These are phyloP conservation scores for Ips nitidus DNA, from an alignment of 1,140 invertebrate species.

Conservation along the genomic window DNA sequence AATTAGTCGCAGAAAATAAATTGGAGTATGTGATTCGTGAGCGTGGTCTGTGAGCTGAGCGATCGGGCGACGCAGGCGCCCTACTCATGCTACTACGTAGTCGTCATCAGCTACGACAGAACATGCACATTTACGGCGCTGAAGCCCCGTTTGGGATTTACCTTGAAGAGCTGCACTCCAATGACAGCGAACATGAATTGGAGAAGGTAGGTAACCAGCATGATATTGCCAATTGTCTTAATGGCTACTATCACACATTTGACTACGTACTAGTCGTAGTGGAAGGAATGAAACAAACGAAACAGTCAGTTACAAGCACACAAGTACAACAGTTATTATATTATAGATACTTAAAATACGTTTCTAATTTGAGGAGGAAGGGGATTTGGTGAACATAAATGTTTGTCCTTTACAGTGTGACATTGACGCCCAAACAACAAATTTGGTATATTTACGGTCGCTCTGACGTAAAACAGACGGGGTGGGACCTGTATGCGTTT, in stretches of 20 bases:
- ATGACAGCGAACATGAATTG: constrained; percentile 99
- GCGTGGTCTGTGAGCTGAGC: constrained; percentile 43
- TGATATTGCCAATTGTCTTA: constrained; percentile 99
- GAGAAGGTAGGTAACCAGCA: constrained; percentile 98
- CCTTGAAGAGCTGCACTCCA: constrained; percentile 99
- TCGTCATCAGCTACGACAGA: constrained; percentile 41
- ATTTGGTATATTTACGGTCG: too few species aligned
- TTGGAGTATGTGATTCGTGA: constrained; percentile 5
- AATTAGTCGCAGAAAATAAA: constrained; percentile 30
- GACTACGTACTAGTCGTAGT: constrained; percentile 85
- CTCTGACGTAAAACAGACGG: too few species aligned
- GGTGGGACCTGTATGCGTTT: too few species aligned
- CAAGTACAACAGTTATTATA: not conserved
- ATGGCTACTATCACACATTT: constrained; percentile 99
- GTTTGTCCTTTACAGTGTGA: too few species aligned
- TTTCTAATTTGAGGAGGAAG: too few species aligned
- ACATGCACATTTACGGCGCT: constrained; percentile 49
- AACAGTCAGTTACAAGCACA: constrained; percentile 39
- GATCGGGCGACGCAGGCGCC: constrained; percentile 28
- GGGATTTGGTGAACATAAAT: too few species aligned
- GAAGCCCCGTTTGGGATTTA: constrained; percentile 57
- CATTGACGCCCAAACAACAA: too few species aligned
- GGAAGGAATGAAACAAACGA: constrained; percentile 48
- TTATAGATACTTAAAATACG: too few species aligned
- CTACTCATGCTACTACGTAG: constrained; percentile 42